Evolutionary conservation across 2,888 invertebrate genomes (phyloP), one percentile per base, ranked within the genome.

Genomic region (Papilio protenor): DNA sequence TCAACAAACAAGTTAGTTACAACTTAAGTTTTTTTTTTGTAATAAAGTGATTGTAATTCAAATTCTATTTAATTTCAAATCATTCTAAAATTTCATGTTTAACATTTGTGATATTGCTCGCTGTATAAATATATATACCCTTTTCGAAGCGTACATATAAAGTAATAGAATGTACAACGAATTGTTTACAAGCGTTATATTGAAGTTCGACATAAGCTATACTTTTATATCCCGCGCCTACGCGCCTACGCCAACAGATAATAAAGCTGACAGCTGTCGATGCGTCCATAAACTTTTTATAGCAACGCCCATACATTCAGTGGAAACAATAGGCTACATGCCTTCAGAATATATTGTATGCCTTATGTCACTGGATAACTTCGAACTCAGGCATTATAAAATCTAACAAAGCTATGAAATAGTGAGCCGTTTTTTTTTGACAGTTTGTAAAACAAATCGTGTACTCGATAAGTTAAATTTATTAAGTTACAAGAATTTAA

Each of bases 201-300:
- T 71, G 61, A 72, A 76, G 64, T 72, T 64, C 40, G 61, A 76
- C 76, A 64, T 64, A 72, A 72, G 64, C 72, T 73, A 57, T 73
- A 52, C 52, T 73, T 23, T 77, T 80, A 80, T 80, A 73, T 75
- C 59, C 76, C 73, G 61, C 73, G 76, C 79, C 79, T 74, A 73
- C 76, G 64, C 72, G 76, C 79, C 79, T 71, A 75, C 76, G 81
- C 81, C 78, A 64, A 49, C 81, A 81, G 83, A 81, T 81, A 83
- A 84, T 84, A 83, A 81, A 81, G 72, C 80, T 76, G 73, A 80
- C 84, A 82, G 82, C 81, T 83, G 83, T 79, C 80, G 70, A 72
- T 64, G 71, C 64, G 79, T 78, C 77, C 82, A 81, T 82, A 83
- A 83, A 83, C 49, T 79, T 82, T 83, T 83, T 81, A 83, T 83